Evolutionary conservation across 2,888 invertebrate species (phyloP).

Genomic region (Hemaris fuciformis): DNA sequence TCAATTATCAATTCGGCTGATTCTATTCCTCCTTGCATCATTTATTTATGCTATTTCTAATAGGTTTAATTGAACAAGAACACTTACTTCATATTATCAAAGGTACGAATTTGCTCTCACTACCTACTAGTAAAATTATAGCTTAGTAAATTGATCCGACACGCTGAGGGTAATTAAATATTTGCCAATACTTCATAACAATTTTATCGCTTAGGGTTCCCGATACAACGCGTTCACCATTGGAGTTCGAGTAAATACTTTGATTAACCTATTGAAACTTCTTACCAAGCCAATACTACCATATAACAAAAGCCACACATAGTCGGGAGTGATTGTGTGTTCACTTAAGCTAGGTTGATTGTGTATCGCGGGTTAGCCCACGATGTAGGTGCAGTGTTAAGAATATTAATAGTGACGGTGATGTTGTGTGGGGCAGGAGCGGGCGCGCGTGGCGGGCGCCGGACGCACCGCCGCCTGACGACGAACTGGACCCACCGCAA

Average conservation of each 20-base stretch:
- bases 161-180: background rate
- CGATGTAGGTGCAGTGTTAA: background rate
- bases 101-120: background rate
- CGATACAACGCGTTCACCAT: background rate
- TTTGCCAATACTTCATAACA: background rate
- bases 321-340: background rate
- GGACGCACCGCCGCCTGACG: conserved; percentile 69
- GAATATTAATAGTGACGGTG: conserved; percentile 45
- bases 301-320: too few relatives aligned
- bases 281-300: too few relatives aligned
- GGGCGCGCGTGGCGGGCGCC: conserved; percentile 71
- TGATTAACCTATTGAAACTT: background rate
- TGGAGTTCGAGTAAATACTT: background rate
- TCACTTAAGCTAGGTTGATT: background rate
- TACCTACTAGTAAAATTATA: background rate
- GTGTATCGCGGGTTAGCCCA: background rate
- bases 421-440: conserved; percentile 74
- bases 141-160: conserved; percentile 2
- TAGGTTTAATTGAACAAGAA: background rate
- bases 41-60: background rate
- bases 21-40: background rate
- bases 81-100: background rate
- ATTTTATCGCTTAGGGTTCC: background rate
- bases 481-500: conserved; percentile 71
- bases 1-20: conserved; percentile 19